A percentile compares a stretch with the other conserved stretches of the same genome.
These are phyloP conservation scores for Pardalotus punctatus DNA, from an alignment of 2,113 vertebrate species.

Conservation along the genomic window DNA sequence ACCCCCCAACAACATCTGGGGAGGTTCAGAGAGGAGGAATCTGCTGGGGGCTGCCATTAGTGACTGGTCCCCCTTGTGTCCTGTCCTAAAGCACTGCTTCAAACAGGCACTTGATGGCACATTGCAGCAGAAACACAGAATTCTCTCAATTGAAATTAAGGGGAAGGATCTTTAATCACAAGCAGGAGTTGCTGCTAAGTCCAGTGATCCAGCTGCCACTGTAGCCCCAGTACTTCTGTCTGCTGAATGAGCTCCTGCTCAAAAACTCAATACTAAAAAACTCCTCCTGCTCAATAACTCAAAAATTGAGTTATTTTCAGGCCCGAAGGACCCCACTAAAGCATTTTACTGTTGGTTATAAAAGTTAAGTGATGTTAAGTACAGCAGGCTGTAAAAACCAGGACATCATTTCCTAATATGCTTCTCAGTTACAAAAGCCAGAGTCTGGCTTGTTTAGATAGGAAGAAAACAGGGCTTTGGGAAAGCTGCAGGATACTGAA, in stretches of 20 bases:
- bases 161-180: not conserved
- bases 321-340: not conserved
- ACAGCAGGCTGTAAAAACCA: not conserved
- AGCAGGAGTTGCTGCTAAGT: not conserved
- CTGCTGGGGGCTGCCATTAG: not conserved
- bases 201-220: not conserved
- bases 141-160: not conserved
- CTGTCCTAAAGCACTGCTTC: not conserved
- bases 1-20: fast-evolving
- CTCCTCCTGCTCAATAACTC: not conserved
- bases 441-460: not conserved
- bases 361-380: conserved; percentile 36
- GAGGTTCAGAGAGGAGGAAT: not conserved
- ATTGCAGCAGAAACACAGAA: not conserved
- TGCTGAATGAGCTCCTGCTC: not conserved
- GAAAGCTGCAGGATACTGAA: not conserved
- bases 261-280: not conserved
- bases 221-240: not conserved
- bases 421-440: not conserved
- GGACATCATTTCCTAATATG: not conserved
- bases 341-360: not conserved
- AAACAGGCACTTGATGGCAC: not conserved
- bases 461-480: not conserved
- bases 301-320: not conserved
- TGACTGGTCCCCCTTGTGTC: fast-evolving